Evolutionary conservation across 2,888 invertebrate species (phyloP).

Genomic region (Trileptium ribeirensis): DNA sequence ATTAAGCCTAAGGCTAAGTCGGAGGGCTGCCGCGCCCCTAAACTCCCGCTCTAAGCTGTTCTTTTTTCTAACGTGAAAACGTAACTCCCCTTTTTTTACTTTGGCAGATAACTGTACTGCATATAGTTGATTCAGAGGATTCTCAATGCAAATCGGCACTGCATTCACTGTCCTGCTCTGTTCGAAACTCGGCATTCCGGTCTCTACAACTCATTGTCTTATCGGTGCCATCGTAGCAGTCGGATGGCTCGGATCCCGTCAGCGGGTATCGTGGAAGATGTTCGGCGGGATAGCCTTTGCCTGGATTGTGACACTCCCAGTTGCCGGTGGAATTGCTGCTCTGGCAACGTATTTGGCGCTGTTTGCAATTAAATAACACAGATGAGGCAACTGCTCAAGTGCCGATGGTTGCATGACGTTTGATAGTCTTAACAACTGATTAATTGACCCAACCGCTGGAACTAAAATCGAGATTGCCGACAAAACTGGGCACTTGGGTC

Average conservation of each 20-base stretch:
- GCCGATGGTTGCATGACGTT: no score
- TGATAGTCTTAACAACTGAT: no score
- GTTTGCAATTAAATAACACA: slow-evolving; percentile 1
- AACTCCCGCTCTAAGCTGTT: no score
- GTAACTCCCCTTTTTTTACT: no score
- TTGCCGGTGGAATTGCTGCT: slow-evolving; percentile 21
- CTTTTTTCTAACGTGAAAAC: no score
- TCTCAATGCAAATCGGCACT: slow-evolving; percentile 43
- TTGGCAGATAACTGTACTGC: no score
- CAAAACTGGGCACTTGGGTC: no score
- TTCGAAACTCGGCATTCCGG: slow-evolving; percentile 39
- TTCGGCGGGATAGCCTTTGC: slow-evolving; percentile 27
- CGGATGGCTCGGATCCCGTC: slow-evolving; percentile 40
- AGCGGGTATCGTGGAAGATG: slow-evolving; percentile 36
- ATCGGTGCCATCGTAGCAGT: slow-evolving; percentile 43
- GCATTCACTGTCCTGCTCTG: slow-evolving; percentile 43
- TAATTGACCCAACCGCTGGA: no score
- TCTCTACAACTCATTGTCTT: slow-evolving; percentile 43
- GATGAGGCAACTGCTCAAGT: no score
- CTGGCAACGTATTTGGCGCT: slow-evolving; percentile 18
- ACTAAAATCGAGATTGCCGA: no score
- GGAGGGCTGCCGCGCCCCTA: no score
- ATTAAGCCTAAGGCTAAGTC: no score
- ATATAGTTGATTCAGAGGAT: slow-evolving; percentile 37
- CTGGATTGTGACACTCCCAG: slow-evolving; percentile 31